Conservation (phyloP, 2,113 vertebrate species). For the Trinectes maculatus region DNA sequence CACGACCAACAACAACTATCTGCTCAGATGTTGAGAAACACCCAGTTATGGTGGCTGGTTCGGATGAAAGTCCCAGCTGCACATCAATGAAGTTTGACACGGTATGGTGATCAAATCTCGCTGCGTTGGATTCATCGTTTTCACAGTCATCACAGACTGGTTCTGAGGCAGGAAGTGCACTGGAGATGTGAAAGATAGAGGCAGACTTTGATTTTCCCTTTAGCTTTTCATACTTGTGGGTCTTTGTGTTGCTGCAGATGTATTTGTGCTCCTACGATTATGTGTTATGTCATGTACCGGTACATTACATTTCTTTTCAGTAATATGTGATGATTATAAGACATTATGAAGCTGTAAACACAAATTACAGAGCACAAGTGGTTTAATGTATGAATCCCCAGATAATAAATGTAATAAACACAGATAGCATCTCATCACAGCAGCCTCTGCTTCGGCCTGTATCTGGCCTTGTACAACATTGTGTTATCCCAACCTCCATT, state of each 20-base stretch:
- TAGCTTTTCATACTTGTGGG: conserved; percentile 31
- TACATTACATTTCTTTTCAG: too few species aligned
- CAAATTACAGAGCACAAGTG: too few species aligned
- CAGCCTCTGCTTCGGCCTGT: not conserved
- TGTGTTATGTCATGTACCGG: too few species aligned
- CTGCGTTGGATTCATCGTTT: conserved; percentile 15
- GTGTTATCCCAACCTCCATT: not conserved
- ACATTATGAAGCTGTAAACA: too few species aligned
- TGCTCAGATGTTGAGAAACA: not conserved
- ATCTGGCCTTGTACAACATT: not conserved
- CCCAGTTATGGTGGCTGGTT: not conserved
- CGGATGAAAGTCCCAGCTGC: conserved; percentile 15
- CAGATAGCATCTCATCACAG: not conserved
- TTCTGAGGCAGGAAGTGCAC: conserved; percentile 31
- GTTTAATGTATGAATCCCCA: too few species aligned
- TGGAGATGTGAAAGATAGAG: conserved; percentile 21
- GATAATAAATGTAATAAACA: too few species aligned
- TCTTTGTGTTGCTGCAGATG: conserved; percentile 20
- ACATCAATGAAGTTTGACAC: conserved; percentile 27
- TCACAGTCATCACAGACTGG: conserved; percentile 5
- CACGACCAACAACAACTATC: conserved; percentile 10
- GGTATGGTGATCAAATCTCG: conserved; percentile 5
- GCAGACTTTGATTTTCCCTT: conserved; percentile 16
- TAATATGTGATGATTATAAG: too few species aligned
- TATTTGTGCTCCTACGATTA: conserved; percentile 34